These are phyloP conservation scores for Hanleya hanleyi DNA, from an alignment of 2,888 invertebrate species.

Conservation along the genomic window DNA sequence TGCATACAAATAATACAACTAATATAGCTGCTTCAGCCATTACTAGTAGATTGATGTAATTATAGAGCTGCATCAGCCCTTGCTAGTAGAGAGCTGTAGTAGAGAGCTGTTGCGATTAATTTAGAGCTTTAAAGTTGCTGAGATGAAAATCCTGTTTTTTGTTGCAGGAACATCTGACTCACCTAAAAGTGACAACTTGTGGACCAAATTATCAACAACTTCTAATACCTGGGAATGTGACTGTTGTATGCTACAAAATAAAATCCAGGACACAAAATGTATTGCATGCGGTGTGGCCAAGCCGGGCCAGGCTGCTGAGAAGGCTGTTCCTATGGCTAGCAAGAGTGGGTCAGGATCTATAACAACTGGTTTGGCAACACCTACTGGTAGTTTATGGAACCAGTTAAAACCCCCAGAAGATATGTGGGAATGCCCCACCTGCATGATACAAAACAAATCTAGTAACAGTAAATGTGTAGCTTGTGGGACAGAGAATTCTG, in stretches of 20 bases:
- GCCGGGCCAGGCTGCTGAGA: conserved; percentile 56
- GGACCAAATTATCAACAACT: background rate
- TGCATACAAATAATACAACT: too few relatives aligned
- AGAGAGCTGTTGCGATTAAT: too few relatives aligned
- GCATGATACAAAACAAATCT: conserved; percentile 64
- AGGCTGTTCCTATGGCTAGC: background rate
- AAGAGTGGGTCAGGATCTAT: background rate
- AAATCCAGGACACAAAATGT: conserved; percentile 51
- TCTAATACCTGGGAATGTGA: conserved; percentile 65
- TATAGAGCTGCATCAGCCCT: too few relatives aligned
- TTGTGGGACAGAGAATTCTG: conserved; percentile 66
- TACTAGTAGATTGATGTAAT: too few relatives aligned
- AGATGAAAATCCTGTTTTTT: too few relatives aligned
- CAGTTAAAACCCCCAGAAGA: conserved; percentile 58
- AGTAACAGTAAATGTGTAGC: conserved; percentile 57
- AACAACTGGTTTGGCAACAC: background rate
- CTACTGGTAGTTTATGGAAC: conserved; percentile 5
- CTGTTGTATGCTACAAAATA: conserved; percentile 65
- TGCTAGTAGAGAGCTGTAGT: too few relatives aligned
- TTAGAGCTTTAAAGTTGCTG: too few relatives aligned
- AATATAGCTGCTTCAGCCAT: too few relatives aligned
- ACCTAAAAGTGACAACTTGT: background rate
- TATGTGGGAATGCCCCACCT: conserved; percentile 68
- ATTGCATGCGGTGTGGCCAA: conserved; percentile 61
- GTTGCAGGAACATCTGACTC: background rate